phyloP scores from a whole-genome alignment of 2,888 invertebrate species.

The Drymonia ruficornis region DNA sequence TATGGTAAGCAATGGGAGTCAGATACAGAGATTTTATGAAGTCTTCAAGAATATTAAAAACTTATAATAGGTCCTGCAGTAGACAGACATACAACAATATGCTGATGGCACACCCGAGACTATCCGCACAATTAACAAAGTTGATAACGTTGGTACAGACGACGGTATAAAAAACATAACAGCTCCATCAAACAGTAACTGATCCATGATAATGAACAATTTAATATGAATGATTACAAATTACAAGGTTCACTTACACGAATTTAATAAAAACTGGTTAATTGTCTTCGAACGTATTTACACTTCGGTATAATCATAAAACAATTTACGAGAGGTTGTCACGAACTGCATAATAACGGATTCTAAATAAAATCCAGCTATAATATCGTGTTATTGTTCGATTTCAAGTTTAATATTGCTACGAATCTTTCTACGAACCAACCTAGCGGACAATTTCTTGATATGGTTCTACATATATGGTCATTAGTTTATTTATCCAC shows the following conservation, averaged over 20 bases:
- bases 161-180: background rate
- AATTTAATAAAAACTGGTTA: background rate
- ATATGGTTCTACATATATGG: too few relatives aligned
- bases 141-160: too few relatives aligned
- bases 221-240: background rate
- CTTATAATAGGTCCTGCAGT: too few relatives aligned
- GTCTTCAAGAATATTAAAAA: too few relatives aligned
- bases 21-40: too few relatives aligned
- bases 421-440: too few relatives aligned
- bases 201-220: background rate
- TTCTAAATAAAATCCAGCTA: background rate
- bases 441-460: too few relatives aligned
- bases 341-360: background rate
- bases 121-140: too few relatives aligned
- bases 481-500: background rate
- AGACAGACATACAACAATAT: too few relatives aligned
- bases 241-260: slow-evolving; percentile 1
- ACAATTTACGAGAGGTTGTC: background rate
- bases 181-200: background rate
- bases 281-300: background rate
- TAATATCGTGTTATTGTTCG: background rate
- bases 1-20: too few relatives aligned
- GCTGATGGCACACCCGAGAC: too few relatives aligned
- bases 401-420: too few relatives aligned
- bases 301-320: background rate